Evolutionary conservation across 1,140 invertebrate genomes (phyloP), one percentile per base, ranked within the genome.

Genomic region (Drosophila pseudoobscura): DNA sequence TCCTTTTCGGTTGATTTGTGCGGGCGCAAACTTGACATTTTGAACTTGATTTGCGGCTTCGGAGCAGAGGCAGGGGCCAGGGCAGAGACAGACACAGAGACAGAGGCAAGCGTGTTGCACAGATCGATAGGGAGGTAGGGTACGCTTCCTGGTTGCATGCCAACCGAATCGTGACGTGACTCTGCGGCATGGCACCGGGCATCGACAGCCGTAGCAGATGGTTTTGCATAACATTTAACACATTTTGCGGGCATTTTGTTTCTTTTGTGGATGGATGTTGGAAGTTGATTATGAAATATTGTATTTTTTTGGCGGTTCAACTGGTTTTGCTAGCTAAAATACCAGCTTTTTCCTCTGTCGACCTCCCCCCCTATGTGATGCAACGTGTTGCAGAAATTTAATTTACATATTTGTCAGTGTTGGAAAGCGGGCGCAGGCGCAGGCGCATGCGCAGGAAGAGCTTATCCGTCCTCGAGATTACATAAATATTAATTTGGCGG

Each of bases 1-100:
- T 65, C 57, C 61, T 61, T 52, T 8, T 15, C 26, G 35, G 41
- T 41, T 74, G 58, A 55, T 45, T 74, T 59, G 41, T 64, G 41
- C 35, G 20, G 20, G 43, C 50, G 45, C 78, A 88, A 87, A 82
- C 83, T 87, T 88, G 83, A 87, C 84, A 89, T 72, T 87, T 88
- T 88, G 83, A 87, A 87, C 83, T 87, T 87, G 78, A 87, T 79
- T 76, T 64, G 61, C 39, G 55, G 31, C 35, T 17, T 17, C 17
- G 0, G 17, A 4, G 13, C 11, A 35, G 31, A 35, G 31, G 31
- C 9, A 9, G 8, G 3, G 35, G 35, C 29, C 9, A 39, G 35
- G 35, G 35, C 35, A 3, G 3, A 3, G 35, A 5, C 35, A 13
- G 3, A 3, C 11, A 5, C 35, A 13, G 35, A 4, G 9, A 9